Percentiles rank a stretch among this genome's conserved stretches.
phyloP scores from a whole-genome alignment of 2,113 vertebrate genomes.

The Atherinomorus stipes region DNA sequence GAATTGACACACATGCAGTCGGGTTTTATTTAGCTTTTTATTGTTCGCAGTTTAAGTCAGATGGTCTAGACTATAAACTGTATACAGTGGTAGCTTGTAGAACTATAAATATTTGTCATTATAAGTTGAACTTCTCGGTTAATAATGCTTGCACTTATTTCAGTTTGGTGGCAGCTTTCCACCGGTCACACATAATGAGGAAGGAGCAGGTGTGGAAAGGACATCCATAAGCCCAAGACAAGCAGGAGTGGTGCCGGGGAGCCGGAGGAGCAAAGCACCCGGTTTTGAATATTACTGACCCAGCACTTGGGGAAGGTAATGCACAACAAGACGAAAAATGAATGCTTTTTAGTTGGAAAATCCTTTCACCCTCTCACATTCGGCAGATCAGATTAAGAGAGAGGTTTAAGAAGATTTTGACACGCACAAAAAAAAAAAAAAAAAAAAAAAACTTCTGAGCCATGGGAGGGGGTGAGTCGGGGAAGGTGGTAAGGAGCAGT shows the following conservation, averaged over 20 bases:
- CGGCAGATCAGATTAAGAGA: conserved; percentile 99
- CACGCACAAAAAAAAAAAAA: conserved; percentile 79
- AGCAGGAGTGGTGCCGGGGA: conserved; percentile 47
- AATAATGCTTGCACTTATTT: conserved; percentile 69
- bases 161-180: conserved; percentile 64
- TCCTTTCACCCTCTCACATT: conserved; percentile 99
- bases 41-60: neutral
- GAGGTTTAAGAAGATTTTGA: conserved; percentile 99
- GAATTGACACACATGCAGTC: neutral
- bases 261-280: conserved; percentile 85
- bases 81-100: conserved; percentile 19
- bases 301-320: conserved; percentile 96
- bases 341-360: conserved; percentile 97
- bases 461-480: conserved; percentile 91
- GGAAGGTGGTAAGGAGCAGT: conserved; percentile 90
- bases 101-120: conserved; percentile 48
- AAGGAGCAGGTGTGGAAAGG: conserved; percentile 63
- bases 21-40: too few relatives aligned
- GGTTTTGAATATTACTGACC: conserved; percentile 99
- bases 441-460: conserved; percentile 88
- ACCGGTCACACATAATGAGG: conserved; percentile 61
- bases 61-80: neutral
- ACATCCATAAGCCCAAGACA: conserved; percentile 68
- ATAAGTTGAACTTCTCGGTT: conserved; percentile 57
- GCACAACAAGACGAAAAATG: conserved; percentile 96